These are phyloP conservation scores for Coryphaenoides rupestris DNA, from an alignment of 2,113 vertebrate species.

Conservation along the genomic window DNA sequence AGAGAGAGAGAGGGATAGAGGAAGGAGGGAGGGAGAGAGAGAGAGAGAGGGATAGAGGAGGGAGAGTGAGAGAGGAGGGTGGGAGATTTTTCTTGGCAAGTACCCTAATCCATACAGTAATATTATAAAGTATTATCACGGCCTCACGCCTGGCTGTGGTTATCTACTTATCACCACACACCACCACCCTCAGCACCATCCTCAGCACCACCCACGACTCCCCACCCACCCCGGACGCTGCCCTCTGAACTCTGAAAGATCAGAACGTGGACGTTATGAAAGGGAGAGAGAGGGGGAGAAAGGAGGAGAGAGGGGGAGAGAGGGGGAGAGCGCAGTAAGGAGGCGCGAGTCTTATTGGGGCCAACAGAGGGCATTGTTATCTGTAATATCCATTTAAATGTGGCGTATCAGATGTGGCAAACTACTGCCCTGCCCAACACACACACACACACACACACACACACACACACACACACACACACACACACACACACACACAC, in stretches of 20 bases:
- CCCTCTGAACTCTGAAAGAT: conserved; percentile 16
- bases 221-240: neutral
- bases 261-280: conserved; percentile 2
- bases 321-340: conserved; percentile 21
- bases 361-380: conserved; percentile 69
- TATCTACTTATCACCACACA: conserved; percentile 19
- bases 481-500: no score
- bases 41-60: no score
- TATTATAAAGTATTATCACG: no score
- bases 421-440: no score
- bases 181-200: no score
- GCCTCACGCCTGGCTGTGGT: conserved; percentile 5
- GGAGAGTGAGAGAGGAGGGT: no score
- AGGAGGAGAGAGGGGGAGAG: conserved; percentile 1
- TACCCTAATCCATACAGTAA: neutral
- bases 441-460: no score
- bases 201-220: no score
- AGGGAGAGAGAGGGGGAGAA: neutral
- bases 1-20: no score
- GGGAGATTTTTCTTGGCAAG: neutral
- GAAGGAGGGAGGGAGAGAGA: no score
- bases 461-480: no score
- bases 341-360: conserved; percentile 55
- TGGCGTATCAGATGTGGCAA: conserved; percentile 24
- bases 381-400: conserved; percentile 67